Percentiles rank a stretch among this genome's conserved stretches.
phyloP scores from a whole-genome alignment of 2,113 vertebrate genomes.

The Cephalopterus ornatus region DNA sequence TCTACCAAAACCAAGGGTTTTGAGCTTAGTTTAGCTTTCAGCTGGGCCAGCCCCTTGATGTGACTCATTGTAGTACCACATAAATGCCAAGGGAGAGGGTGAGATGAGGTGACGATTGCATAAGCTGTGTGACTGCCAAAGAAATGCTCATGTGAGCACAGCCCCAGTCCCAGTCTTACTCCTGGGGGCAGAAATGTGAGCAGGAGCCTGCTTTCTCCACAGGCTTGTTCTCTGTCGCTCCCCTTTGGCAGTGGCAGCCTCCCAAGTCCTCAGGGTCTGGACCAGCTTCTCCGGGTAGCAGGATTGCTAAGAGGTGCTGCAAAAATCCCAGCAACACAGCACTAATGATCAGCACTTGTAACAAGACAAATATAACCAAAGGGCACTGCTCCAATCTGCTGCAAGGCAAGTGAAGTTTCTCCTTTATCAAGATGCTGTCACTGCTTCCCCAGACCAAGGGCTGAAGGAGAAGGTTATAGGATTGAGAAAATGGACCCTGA shows the following conservation, averaged over 20 bases:
- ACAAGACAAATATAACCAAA: neutral
- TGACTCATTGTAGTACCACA: conserved; percentile 41
- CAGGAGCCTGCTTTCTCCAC: neutral
- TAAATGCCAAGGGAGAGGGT: conserved; percentile 41
- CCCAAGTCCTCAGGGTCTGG: neutral
- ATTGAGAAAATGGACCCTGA: neutral
- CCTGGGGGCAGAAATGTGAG: conserved; percentile 21
- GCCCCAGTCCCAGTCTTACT: neutral
- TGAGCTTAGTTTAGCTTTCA: neutral
- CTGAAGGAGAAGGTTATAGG: neutral
- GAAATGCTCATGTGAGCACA: conserved; percentile 4
- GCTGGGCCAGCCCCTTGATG: neutral
- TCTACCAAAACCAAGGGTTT: neutral
- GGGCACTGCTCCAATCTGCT: neutral
- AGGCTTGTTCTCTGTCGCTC: neutral
- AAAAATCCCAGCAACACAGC: neutral
- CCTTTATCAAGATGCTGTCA: neutral
- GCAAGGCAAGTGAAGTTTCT: neutral
- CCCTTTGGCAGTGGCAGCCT: neutral
- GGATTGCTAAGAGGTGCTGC: neutral
- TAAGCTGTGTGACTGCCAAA: conserved; percentile 47
- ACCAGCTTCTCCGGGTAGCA: neutral
- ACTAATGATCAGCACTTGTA: neutral
- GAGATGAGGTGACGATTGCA: conserved; percentile 61
- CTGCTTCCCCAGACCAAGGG: neutral